Percentiles rank a stretch among this genome's conserved stretches.
phyloP scores from a whole-genome alignment of 2,797 vertebrate genomes.

The Sternotherus odoratus region DNA sequence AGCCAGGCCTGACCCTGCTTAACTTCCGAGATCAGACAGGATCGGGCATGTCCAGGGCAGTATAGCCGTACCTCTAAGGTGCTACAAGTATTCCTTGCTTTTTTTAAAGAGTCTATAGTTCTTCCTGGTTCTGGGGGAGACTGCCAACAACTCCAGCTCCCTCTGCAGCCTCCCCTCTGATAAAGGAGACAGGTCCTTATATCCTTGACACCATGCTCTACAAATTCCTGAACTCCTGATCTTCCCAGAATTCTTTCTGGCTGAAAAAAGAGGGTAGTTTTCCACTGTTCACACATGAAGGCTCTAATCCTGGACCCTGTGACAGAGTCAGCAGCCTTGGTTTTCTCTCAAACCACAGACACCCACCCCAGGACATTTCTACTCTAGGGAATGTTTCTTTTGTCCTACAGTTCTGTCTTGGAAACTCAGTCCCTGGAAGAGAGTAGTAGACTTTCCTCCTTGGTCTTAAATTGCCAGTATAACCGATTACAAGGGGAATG shows the following conservation, averaged over 20 bases:
- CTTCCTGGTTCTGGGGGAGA: not conserved
- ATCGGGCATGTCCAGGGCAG: no score
- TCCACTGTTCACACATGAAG: not conserved
- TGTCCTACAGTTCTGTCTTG: not conserved
- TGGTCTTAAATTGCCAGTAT: not conserved
- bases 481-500: not conserved
- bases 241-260: not conserved
- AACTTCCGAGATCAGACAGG: no score
- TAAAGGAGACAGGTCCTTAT: not conserved
- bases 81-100: no score
- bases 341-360: accelerated
- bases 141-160: not conserved
- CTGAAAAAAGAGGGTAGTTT: not conserved
- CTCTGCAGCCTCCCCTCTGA: not conserved
- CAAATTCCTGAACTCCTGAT: not conserved
- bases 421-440: not conserved
- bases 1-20: no score
- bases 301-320: not conserved
- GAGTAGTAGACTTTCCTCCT: not conserved
- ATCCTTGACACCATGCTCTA: not conserved
- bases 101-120: no score
- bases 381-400: not conserved
- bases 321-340: not conserved
- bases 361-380: not conserved
- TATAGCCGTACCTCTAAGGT: no score